Evolutionary conservation across 2,888 invertebrate species (phyloP).

Genomic region (Noctua fimbriata): DNA sequence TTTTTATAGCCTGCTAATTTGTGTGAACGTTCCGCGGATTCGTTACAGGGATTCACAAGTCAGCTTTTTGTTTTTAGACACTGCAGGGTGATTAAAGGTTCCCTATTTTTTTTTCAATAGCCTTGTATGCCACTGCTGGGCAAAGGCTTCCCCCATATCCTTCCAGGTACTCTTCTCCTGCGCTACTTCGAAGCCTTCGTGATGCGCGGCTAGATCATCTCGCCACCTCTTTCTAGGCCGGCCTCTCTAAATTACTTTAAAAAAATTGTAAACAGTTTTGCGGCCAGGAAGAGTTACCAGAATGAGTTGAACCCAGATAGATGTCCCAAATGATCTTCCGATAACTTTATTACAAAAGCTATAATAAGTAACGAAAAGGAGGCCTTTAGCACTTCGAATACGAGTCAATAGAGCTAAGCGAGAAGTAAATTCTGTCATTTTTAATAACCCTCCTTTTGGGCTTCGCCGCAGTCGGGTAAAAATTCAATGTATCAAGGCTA

Average conservation of each 20-base stretch:
- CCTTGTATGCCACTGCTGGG: no score
- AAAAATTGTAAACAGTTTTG: neutral
- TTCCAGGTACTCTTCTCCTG: no score
- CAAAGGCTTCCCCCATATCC: no score
- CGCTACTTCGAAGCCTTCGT: no score
- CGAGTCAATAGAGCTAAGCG: neutral
- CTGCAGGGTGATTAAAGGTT: neutral
- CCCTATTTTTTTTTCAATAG: no score
- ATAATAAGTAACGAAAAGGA: neutral
- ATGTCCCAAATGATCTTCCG: neutral
- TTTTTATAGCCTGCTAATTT: slow-evolving; percentile 68
- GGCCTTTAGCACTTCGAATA: neutral
- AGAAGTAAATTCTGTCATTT: neutral
- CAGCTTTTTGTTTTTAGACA: slow-evolving; percentile 32
- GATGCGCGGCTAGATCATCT: no score
- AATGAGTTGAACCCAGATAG: neutral
- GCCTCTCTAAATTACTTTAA: neutral
- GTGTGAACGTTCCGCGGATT: slow-evolving; percentile 62
- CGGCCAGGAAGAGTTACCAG: neutral
- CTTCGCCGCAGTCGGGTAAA: neutral
- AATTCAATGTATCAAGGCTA: neutral
- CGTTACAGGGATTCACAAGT: slow-evolving; percentile 52
- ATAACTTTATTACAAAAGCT: neutral
- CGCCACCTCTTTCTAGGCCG: no score
- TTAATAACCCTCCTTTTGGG: no score